Percentiles rank a stretch among this genome's conserved stretches.
Conservation (phyloP, 2,888 invertebrate genomes). For the Alloplasta piceator region DNA sequence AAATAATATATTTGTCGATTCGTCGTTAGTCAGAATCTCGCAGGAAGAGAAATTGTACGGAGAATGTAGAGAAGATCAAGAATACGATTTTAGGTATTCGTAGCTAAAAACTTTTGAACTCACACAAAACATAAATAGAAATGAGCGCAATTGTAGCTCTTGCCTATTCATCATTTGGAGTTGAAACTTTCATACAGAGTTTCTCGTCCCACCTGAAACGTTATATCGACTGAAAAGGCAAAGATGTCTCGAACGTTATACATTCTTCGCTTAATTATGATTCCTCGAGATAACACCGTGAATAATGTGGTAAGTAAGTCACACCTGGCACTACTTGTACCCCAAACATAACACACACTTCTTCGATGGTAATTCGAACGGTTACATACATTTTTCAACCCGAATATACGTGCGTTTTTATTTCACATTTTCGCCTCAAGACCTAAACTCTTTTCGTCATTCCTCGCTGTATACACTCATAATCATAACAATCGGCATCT, state of each 20-base stretch:
- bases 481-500: background rate
- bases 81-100: too few species aligned
- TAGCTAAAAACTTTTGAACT: too few species aligned
- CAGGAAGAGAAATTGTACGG: too few species aligned
- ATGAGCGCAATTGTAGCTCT: too few species aligned
- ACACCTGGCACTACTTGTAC: conserved; percentile 27
- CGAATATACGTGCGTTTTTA: background rate
- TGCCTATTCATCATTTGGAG: background rate
- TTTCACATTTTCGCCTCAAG: background rate
- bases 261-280: background rate
- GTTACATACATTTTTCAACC: conserved; percentile 2
- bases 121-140: too few species aligned
- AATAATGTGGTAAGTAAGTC: conserved; percentile 10
- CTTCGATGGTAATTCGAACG: background rate
- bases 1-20: too few species aligned
- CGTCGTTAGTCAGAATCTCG: too few species aligned
- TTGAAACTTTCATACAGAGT: background rate
- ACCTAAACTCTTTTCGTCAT: background rate
- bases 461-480: background rate
- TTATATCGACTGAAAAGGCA: background rate
- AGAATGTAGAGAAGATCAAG: too few species aligned
- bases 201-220: background rate
- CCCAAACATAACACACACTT: background rate
- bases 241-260: conserved; percentile 21
- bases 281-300: conserved; percentile 6